Evolutionary conservation across 2,113 vertebrate genomes (phyloP).

Genomic region (Cynocephalus volans): DNA sequence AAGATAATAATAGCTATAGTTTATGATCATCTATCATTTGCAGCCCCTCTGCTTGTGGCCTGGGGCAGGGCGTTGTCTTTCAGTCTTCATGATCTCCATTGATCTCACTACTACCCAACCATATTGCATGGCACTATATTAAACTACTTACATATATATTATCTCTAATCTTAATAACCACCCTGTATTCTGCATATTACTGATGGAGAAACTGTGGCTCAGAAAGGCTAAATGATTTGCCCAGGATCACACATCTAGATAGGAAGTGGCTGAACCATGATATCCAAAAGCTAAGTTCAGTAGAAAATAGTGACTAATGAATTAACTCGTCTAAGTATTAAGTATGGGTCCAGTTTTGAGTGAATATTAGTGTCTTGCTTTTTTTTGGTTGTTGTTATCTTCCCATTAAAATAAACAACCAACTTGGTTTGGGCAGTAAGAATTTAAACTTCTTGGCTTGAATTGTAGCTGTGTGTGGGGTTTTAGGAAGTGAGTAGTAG

Average conservation of each 20-base stretch:
- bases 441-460: conserved; percentile 8
- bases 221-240: neutral
- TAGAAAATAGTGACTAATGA: neutral
- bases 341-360: neutral
- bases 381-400: conserved; percentile 16
- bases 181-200: neutral
- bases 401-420: neutral
- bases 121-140: neutral
- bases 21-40: neutral
- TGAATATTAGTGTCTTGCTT: neutral
- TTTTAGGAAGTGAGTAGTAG: conserved; percentile 37
- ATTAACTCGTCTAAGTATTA: neutral
- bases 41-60: neutral
- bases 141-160: neutral
- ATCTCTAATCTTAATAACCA: neutral
- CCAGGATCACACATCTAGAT: neutral
- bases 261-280: neutral
- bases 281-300: neutral
- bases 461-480: conserved; percentile 24
- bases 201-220: neutral
- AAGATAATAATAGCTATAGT: neutral
- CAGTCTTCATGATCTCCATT: neutral
- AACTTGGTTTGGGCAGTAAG: conserved; percentile 16
- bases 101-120: neutral
- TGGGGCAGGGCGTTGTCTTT: neutral